Conservation (phyloP, 2,113 vertebrate species). For the Cynopterus brachyotis region DNA sequence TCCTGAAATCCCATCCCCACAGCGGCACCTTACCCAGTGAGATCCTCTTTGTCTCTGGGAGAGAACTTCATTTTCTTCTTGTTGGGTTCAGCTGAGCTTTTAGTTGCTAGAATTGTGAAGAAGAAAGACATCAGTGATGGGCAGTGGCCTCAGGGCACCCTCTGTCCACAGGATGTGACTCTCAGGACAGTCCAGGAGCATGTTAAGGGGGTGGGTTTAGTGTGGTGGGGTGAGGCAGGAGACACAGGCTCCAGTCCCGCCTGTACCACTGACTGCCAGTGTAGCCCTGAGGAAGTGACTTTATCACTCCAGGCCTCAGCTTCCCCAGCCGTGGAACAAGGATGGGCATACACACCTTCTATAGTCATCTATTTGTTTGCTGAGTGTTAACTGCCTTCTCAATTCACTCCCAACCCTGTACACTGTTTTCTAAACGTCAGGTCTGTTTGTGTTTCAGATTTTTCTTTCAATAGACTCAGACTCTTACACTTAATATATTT, state of each 20-base stretch:
- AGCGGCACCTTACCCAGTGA: slow-evolving; percentile 74
- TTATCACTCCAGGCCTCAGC: background rate
- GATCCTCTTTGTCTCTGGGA: slow-evolving; percentile 40
- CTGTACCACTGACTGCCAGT: background rate
- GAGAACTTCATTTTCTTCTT: slow-evolving; percentile 77
- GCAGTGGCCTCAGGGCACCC: background rate
- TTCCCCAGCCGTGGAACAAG: background rate
- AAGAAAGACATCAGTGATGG: slow-evolving; percentile 7
- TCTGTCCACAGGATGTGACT: background rate
- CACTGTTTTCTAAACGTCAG: background rate
- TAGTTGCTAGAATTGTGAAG: slow-evolving; percentile 78
- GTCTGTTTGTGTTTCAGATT: slow-evolving; percentile 7
- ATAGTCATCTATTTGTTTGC: background rate
- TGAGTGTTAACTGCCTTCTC: background rate
- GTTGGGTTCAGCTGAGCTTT: slow-evolving; percentile 47
- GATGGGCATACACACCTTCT: background rate
- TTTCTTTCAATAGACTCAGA: slow-evolving; percentile 6
- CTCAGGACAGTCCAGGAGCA: background rate
- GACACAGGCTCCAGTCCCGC: background rate
- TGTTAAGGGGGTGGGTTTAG: background rate
- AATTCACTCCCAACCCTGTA: background rate
- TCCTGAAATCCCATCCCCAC: background rate
- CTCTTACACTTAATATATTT: slow-evolving; percentile 23
- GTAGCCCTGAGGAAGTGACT: background rate
- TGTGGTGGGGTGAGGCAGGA: background rate